These are phyloP conservation scores for Tipula lateralis DNA, from an alignment of 2,888 invertebrate genomes.

Conservation along the genomic window DNA sequence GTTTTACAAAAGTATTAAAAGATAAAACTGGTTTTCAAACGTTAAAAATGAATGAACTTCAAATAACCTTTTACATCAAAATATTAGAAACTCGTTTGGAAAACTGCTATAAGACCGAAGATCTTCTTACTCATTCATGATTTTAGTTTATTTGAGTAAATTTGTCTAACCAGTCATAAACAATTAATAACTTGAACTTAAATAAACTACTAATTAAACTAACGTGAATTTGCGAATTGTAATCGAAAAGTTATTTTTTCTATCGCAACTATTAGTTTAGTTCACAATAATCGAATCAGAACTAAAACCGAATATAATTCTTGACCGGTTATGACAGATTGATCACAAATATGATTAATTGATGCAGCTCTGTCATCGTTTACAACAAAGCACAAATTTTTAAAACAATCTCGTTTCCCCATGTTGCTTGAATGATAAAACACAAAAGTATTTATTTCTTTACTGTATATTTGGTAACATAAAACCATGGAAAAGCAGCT, in stretches of 20 bases:
- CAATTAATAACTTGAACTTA: background rate
- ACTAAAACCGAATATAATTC: background rate
- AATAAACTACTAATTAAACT: background rate
- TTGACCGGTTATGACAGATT: background rate
- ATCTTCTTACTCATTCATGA: no score
- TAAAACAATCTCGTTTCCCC: background rate
- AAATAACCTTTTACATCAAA: no score
- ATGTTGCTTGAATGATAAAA: background rate
- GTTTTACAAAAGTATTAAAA: no score
- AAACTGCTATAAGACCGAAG: no score
- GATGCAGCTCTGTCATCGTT: background rate
- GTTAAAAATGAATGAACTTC: no score
- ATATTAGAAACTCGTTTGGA: no score
- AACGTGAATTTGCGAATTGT: background rate
- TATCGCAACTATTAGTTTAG: background rate
- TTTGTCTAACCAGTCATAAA: background rate
- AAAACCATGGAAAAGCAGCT: background rate
- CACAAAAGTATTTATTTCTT: background rate
- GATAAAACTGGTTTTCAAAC: no score
- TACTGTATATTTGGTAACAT: background rate
- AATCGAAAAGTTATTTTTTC: background rate
- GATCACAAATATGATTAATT: background rate
- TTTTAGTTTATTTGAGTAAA: no score
- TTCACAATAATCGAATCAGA: background rate
- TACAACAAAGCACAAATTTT: background rate